Evolutionary conservation across 2,797 vertebrate genomes (phyloP).

Genomic region (Alfaro cultratus): DNA sequence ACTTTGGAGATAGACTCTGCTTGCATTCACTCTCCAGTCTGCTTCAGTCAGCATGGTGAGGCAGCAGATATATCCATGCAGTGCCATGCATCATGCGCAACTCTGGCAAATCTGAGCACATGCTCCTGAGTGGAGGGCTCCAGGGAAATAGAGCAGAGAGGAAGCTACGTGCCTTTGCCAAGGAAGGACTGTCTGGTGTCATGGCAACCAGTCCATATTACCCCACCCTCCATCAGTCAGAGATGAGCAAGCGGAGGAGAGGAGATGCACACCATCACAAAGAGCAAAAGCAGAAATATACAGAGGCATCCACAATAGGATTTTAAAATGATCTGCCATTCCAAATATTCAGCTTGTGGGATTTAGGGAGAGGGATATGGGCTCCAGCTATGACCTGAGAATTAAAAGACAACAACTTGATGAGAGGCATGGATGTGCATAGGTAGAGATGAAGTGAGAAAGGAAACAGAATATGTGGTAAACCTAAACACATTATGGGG

Average conservation of each 20-base stretch:
- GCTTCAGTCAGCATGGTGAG: not conserved
- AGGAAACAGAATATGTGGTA: constrained; percentile 33
- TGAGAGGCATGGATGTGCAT: constrained; percentile 4
- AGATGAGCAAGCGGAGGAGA: constrained; percentile 39
- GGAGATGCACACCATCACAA: constrained; percentile 25
- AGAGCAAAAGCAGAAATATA: constrained; percentile 10
- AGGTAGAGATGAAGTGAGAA: constrained; percentile 19
- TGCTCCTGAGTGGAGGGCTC: constrained; percentile 70
- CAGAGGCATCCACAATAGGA: constrained; percentile 15
- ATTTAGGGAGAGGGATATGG: not conserved
- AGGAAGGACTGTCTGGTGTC: constrained; percentile 93
- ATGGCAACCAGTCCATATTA: constrained; percentile 91
- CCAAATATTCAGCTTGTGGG: constrained; percentile 22
- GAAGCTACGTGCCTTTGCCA: constrained; percentile 89
- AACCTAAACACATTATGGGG: constrained; percentile 51
- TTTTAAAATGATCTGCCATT: constrained; percentile 18
- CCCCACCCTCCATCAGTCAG: constrained; percentile 86
- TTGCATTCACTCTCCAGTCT: constrained; percentile 4
- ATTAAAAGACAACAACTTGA: constrained; percentile 5
- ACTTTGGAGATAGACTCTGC: not conserved
- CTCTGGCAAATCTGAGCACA: constrained; percentile 56
- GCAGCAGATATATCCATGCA: constrained; percentile 35
- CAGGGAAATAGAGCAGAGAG: constrained; percentile 85
- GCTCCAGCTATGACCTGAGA: not conserved
- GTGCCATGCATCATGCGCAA: constrained; percentile 48